These are phyloP conservation scores for Sweltsa coloradensis DNA, from an alignment of 1,140 invertebrate genomes.

Conservation along the genomic window DNA sequence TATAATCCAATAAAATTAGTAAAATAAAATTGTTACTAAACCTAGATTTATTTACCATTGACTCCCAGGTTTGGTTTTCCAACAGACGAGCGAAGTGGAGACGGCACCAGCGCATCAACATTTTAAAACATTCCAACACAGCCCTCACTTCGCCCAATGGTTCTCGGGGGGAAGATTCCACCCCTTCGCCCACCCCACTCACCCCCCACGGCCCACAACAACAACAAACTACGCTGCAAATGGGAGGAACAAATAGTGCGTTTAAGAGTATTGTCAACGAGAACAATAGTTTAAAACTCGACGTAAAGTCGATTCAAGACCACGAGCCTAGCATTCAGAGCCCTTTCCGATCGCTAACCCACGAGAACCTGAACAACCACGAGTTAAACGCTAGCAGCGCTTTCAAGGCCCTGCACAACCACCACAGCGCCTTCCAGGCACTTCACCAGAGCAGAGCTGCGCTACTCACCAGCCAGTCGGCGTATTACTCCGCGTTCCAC, in stretches of 20 bases:
- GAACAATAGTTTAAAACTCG: too few species aligned
- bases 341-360: too few species aligned
- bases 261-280: too few species aligned
- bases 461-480: neutral
- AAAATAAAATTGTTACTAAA: neutral
- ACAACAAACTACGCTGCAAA: slow-evolving; percentile 1
- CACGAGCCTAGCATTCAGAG: too few species aligned
- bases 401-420: slow-evolving; percentile 4
- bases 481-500: neutral
- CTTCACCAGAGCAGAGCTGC: too few species aligned
- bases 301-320: too few species aligned
- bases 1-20: neutral
- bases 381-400: too few species aligned
- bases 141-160: slow-evolving; percentile 33
- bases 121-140: slow-evolving; percentile 57
- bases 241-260: slow-evolving; percentile 12
- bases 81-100: slow-evolving; percentile 97
- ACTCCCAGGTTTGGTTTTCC: slow-evolving; percentile 91
- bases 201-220: slow-evolving; percentile 1
- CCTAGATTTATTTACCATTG: slow-evolving; percentile 20
- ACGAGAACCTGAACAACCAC: too few species aligned
- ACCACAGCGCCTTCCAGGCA: neutral
- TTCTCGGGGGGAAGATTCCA: slow-evolving; percentile 9
- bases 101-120: slow-evolving; percentile 87
- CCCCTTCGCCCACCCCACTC: slow-evolving; percentile 8